Evolutionary conservation across 2,113 vertebrate species (phyloP).

Genomic region (Tursiops truncatus): DNA sequence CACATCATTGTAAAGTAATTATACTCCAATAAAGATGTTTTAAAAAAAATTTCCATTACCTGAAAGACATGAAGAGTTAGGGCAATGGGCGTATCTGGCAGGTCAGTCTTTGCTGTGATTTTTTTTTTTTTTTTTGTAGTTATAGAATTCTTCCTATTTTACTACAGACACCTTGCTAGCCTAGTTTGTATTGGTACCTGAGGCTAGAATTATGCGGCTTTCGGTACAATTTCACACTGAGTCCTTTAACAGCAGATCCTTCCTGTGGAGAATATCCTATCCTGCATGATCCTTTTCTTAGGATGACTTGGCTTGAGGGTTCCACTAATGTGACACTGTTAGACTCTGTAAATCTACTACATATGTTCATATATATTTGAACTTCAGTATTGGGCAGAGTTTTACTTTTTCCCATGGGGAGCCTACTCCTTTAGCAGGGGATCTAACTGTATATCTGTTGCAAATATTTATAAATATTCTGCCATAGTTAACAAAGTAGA

Average conservation of each 20-base stretch:
- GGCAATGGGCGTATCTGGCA: not conserved
- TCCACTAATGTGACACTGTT: not conserved
- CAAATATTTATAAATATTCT: constrained; percentile 23
- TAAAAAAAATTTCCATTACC: not conserved
- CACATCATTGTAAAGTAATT: no score
- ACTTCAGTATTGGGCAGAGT: not conserved
- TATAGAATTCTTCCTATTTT: constrained; percentile 5
- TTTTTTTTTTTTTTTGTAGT: not conserved
- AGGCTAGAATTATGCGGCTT: not conserved
- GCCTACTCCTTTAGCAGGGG: not conserved
- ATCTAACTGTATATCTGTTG: not conserved
- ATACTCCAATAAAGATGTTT: no score
- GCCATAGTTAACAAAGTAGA: not conserved
- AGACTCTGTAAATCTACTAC: not conserved
- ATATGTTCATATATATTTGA: not conserved
- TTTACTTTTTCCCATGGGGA: not conserved
- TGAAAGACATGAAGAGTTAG: not conserved
- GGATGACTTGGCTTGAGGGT: not conserved
- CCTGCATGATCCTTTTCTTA: not conserved
- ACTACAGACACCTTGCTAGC: not conserved
- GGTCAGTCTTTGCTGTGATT: not conserved
- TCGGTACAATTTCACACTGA: not conserved
- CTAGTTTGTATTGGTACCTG: not conserved
- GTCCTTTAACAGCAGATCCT: not conserved
- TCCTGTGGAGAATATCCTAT: not conserved